Percentiles rank a stretch among this genome's conserved stretches.
These are phyloP conservation scores for Fregetta grallaria DNA, from an alignment of 2,113 vertebrate genomes.

Conservation along the genomic window DNA sequence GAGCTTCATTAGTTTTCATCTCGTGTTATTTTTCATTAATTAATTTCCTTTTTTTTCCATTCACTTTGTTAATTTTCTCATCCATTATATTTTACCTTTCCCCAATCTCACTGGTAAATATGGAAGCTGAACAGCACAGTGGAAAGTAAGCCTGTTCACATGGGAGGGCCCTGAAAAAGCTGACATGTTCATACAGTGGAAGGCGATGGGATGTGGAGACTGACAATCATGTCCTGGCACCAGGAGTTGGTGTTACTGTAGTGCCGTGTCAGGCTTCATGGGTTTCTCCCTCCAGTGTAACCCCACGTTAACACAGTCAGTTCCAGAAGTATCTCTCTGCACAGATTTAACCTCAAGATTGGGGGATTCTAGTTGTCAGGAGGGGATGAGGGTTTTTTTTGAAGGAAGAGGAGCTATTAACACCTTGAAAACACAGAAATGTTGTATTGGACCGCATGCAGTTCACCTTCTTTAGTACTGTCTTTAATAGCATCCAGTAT, in stretches of 20 bases:
- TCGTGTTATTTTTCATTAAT: background rate
- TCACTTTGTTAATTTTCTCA: background rate
- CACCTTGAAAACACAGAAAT: background rate
- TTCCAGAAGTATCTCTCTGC: background rate
- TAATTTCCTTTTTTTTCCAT: background rate
- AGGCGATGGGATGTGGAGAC: background rate
- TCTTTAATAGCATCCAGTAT: background rate
- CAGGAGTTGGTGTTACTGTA: background rate
- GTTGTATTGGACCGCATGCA: background rate
- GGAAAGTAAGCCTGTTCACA: background rate
- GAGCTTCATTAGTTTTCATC: background rate
- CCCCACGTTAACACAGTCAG: background rate
- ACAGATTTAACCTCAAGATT: background rate
- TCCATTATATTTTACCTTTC: background rate
- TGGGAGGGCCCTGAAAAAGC: background rate
- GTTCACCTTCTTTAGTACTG: background rate
- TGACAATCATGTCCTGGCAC: background rate
- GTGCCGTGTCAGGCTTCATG: fast-evolving
- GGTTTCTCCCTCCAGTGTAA: background rate
- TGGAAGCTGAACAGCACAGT: background rate
- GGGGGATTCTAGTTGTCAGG: background rate
- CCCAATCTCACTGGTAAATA: background rate
- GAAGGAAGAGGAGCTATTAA: background rate
- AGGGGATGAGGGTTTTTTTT: background rate
- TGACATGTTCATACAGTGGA: too few species aligned